These are phyloP conservation scores for Pachliopta kotzebuea DNA, from an alignment of 2,888 invertebrate species.

Conservation along the genomic window DNA sequence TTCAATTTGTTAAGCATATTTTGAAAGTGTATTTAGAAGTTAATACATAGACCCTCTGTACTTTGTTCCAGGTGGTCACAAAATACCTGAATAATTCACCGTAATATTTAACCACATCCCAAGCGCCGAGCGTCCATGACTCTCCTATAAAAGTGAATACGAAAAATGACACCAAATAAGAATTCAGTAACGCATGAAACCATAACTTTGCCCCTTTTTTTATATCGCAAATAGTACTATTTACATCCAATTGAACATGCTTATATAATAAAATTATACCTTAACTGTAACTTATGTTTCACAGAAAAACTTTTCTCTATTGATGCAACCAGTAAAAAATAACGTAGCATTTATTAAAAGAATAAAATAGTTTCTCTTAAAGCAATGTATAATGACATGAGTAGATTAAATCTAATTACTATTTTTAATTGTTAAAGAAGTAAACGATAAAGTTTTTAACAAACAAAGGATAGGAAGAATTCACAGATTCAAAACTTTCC, in stretches of 20 bases:
- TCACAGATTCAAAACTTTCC: neutral
- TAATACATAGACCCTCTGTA: slow-evolving; percentile 60
- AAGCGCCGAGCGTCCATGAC: slow-evolving; percentile 43
- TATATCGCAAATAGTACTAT: neutral
- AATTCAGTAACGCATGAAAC: slow-evolving; percentile 26
- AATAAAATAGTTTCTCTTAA: too few relatives aligned
- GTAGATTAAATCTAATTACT: too few relatives aligned
- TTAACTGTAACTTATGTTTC: neutral
- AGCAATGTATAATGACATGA: too few relatives aligned
- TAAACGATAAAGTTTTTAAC: too few relatives aligned
- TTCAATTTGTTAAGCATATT: slow-evolving; percentile 46
- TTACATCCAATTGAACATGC: neutral
- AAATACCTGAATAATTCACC: slow-evolving; percentile 71
- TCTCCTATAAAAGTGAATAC: slow-evolving; percentile 43
- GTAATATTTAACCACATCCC: slow-evolving; percentile 67
- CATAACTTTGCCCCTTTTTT: slow-evolving; percentile 1
- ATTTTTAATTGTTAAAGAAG: too few relatives aligned
- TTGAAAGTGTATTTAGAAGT: slow-evolving; percentile 55
- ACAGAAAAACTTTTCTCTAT: neutral
- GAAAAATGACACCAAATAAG: slow-evolving; percentile 46
- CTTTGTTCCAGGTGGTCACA: slow-evolving; percentile 72
- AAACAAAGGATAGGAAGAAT: too few relatives aligned
- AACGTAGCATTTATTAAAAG: neutral
- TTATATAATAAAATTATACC: neutral
- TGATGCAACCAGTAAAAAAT: neutral